Evolutionary conservation across 1,140 invertebrate species (phyloP), one percentile per base, ranked within the genome.

Genomic region (Drosophila simulans): DNA sequence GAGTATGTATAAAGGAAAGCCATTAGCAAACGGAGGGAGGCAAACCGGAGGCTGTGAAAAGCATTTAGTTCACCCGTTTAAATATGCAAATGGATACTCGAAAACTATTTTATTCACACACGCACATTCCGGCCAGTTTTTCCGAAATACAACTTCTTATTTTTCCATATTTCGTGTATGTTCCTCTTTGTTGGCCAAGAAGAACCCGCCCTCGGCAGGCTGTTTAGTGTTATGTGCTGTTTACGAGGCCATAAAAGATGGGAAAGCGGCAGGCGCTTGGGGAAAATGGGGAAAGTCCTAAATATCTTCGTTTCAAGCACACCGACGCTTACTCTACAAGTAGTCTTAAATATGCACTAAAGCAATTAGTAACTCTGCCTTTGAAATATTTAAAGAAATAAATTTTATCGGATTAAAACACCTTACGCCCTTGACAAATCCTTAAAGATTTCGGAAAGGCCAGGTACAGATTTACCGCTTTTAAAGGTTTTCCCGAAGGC

Each of bases 221-320:
- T 68, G 49, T 77, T 76, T 69, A 69, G 72, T 77, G 72, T 77
- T 77, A 77, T 76, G 72, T 69, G 53, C 74, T 76, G 74, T 77
- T 77, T 77, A 77, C 74, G 74, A 76, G 37, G 73, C 46, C 54
- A 55, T 76, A 76, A 77, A 75, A 57, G 40, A 55, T 39, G 48
- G 43, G 8, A 49, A 39, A 39, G 5, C 4, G 22, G 46, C 3
- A 17, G 8, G 8, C 27, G 27, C n/a, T 27, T 51, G 27, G 10
- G 20, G 27, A 42, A 46, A 49, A 49, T 31, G 46, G 25, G n/a
- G 12, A 42, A 25, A 25, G 31, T 20, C 25, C 46, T 11, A 13
- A 25, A 17, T 4, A 12, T n/a, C 5, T 12, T 13, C 1, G 1
- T 2, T 1, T 46, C 20, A 15, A 25, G 3, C 22, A 27, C 22